These are phyloP conservation scores for Drusus annulatus DNA, from an alignment of 1,140 invertebrate species.

Conservation along the genomic window DNA sequence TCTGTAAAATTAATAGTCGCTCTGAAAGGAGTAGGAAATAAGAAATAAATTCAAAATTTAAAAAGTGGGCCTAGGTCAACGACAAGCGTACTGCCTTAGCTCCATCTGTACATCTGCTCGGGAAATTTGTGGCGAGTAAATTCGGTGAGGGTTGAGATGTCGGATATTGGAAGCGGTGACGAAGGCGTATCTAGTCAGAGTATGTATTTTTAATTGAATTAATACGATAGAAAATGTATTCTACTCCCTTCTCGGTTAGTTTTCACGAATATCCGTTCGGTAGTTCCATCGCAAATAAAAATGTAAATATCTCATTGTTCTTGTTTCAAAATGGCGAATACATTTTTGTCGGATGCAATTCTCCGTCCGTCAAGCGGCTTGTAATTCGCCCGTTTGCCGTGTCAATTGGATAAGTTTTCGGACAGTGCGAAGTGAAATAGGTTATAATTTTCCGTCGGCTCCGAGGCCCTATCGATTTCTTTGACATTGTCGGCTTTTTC, in stretches of 20 bases:
- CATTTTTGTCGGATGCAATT: constrained; percentile 64
- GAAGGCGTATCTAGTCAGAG: constrained; percentile 81
- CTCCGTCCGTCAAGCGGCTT: constrained; percentile 59
- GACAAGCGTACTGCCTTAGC: constrained; percentile 47
- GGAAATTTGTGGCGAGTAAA: constrained; percentile 59
- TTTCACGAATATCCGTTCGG: constrained; percentile 60
- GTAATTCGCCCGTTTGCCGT: constrained; percentile 5
- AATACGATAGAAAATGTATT: constrained; percentile 58
- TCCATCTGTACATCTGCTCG: constrained; percentile 52
- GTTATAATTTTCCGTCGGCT: constrained; percentile 42
- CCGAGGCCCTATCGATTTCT: constrained; percentile 55
- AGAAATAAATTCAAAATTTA: constrained; percentile 35
- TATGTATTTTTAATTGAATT: constrained; percentile 72
- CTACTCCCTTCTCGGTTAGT: constrained; percentile 61
- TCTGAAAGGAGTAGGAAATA: too few species aligned
- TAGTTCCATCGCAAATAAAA: constrained; percentile 60
- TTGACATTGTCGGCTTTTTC: constrained; percentile 55
- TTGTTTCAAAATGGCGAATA: constrained; percentile 72
- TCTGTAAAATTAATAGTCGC: too few species aligned
- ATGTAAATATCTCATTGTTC: constrained; percentile 73
- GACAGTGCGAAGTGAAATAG: constrained; percentile 54
- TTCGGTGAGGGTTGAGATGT: constrained; percentile 77
- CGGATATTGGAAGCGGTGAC: constrained; percentile 81
- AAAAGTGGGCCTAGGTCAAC: constrained; percentile 51
- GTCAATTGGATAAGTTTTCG: constrained; percentile 56